These are phyloP conservation scores for Pantelozetes paolii DNA, from an alignment of 2,888 invertebrate genomes.

Conservation along the genomic window DNA sequence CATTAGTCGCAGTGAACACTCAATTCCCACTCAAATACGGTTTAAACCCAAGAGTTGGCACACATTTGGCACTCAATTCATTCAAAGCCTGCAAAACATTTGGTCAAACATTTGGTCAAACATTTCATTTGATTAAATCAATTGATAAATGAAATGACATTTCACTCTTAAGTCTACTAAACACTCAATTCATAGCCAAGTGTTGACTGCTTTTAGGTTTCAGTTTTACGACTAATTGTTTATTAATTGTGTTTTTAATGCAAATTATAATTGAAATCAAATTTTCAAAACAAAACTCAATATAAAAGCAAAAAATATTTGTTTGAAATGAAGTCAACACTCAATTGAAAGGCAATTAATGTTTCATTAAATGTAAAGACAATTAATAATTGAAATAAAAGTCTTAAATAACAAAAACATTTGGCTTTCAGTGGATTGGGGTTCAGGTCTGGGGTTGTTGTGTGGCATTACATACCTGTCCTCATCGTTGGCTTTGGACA, in stretches of 20 bases:
- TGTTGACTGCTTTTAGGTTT: too few relatives aligned
- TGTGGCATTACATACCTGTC: slow-evolving; percentile 16
- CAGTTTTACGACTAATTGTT: too few relatives aligned
- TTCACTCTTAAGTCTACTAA: too few relatives aligned
- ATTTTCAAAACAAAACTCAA: neutral
- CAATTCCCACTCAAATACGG: slow-evolving; percentile 5
- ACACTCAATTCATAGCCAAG: too few relatives aligned
- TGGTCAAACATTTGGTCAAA: neutral
- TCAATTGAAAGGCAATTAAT: neutral
- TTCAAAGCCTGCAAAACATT: slow-evolving; percentile 26
- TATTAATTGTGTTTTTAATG: too few relatives aligned
- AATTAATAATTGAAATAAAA: neutral
- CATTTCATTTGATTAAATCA: slow-evolving; percentile 2
- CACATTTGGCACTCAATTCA: neutral
- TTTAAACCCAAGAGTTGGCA: slow-evolving; percentile 14
- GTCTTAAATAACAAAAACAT: neutral
- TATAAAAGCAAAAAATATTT: neutral
- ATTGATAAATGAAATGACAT: neutral
- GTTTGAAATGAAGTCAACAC: neutral
- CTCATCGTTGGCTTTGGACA: neutral
- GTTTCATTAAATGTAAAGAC: neutral
- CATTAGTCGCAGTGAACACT: neutral
- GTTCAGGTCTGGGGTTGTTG: neutral
- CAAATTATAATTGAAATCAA: too few relatives aligned
- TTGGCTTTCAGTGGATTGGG: neutral